These are phyloP conservation scores for Ophraella communa DNA, from an alignment of 2,888 invertebrate genomes.

Conservation along the genomic window DNA sequence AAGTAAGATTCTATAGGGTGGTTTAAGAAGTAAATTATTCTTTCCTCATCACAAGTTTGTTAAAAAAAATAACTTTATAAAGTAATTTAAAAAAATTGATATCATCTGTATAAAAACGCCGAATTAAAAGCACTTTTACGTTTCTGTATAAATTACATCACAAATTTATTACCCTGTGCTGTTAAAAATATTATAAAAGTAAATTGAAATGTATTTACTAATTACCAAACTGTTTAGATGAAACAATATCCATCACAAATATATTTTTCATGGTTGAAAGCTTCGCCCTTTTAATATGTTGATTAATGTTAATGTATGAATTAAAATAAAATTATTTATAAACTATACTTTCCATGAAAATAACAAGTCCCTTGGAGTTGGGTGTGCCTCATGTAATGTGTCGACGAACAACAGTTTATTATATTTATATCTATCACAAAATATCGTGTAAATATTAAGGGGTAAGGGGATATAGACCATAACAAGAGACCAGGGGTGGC, in stretches of 20 bases:
- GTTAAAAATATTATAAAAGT: too few relatives aligned
- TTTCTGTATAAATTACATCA: too few relatives aligned
- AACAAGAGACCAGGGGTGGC: slow-evolving; percentile 2
- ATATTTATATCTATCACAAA: slow-evolving; percentile 13
- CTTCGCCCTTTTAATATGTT: not conserved
- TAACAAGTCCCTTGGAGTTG: slow-evolving; percentile 16
- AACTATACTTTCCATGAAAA: not conserved
- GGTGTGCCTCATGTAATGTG: slow-evolving; percentile 12
- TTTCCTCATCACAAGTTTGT: too few relatives aligned
- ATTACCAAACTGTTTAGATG: not conserved
- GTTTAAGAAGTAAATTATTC: too few relatives aligned
- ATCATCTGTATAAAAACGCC: too few relatives aligned
- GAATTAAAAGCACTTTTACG: too few relatives aligned
- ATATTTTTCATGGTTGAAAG: not conserved
- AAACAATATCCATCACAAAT: not conserved
- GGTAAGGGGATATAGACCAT: not conserved
- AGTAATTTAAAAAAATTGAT: too few relatives aligned
- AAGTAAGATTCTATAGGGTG: too few relatives aligned
- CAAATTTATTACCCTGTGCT: too few relatives aligned
- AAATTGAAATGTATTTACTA: not conserved
- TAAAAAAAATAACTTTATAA: too few relatives aligned
- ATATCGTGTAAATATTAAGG: slow-evolving; percentile 15
- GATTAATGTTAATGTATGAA: not conserved
- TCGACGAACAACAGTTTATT: slow-evolving; percentile 13
- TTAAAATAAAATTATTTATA: slow-evolving; percentile 4